phyloP scores from a whole-genome alignment of 2,888 invertebrate genomes.

The Parnassius mnemosyne region DNA sequence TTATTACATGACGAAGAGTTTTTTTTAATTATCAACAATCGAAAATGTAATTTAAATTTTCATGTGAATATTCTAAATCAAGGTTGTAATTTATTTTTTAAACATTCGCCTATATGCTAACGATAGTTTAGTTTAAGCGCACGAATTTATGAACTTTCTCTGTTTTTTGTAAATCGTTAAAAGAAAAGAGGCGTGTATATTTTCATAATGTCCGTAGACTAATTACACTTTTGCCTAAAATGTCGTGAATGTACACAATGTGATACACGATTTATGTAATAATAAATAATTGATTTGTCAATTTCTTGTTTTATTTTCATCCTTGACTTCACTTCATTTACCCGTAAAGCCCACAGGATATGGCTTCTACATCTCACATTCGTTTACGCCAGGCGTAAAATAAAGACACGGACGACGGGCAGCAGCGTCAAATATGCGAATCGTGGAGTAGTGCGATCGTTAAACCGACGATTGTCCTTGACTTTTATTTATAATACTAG shows the following conservation, averaged over 20 bases:
- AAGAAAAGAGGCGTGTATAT: slow-evolving; percentile 58
- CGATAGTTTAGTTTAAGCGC: slow-evolving; percentile 64
- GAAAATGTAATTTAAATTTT: not conserved
- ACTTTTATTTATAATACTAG: too few relatives aligned
- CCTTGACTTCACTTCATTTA: too few relatives aligned
- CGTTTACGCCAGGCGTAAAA: too few relatives aligned
- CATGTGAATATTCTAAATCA: slow-evolving; percentile 39
- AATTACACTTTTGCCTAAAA: slow-evolving; percentile 76
- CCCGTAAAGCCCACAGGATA: too few relatives aligned
- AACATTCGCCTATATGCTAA: slow-evolving; percentile 56
- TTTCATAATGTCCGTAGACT: slow-evolving; percentile 60
- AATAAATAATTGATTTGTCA: slow-evolving; percentile 60
- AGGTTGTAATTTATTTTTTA: slow-evolving; percentile 54
- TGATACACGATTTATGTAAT: slow-evolving; percentile 77
- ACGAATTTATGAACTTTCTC: slow-evolving; percentile 60
- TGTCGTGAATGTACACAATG: slow-evolving; percentile 75
- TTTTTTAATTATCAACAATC: not conserved
- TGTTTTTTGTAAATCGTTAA: slow-evolving; percentile 38
- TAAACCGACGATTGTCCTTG: too few relatives aligned
- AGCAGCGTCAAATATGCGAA: too few relatives aligned
- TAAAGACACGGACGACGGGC: too few relatives aligned
- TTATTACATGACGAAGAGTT: not conserved
- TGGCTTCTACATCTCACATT: too few relatives aligned
- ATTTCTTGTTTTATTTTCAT: slow-evolving; percentile 13
- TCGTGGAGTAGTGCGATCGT: too few relatives aligned